phyloP scores from a whole-genome alignment of 2,797 vertebrate genomes.

The Aselliscus stoliczkanus region DNA sequence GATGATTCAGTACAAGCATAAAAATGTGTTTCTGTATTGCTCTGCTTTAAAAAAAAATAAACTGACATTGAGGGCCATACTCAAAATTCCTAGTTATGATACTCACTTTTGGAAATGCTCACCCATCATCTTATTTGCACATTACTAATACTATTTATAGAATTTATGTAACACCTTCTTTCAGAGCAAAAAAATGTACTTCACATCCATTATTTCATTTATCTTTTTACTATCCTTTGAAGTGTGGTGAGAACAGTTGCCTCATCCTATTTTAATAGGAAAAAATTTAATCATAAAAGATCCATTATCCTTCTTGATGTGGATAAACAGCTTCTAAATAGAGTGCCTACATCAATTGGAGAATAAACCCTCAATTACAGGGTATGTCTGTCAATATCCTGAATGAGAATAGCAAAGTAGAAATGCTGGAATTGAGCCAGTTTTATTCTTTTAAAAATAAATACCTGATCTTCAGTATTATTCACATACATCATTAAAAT shows the following conservation, averaged over 20 bases:
- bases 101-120: conserved; percentile 36
- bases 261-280: conserved; percentile 27
- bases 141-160: conserved; percentile 29
- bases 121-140: conserved; percentile 15
- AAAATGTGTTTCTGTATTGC: not conserved
- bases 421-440: conserved; percentile 26
- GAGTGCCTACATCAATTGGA: not conserved
- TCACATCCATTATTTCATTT: conserved; percentile 55
- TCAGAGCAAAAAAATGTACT: conserved; percentile 1
- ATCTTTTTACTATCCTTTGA: conserved; percentile 9
- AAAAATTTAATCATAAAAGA: conserved; percentile 46
- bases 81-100: conserved; percentile 13
- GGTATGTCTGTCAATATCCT: conserved; percentile 19
- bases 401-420: conserved; percentile 5
- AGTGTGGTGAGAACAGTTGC: not conserved
- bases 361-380: conserved; percentile 27
- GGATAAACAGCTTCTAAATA: conserved; percentile 41
- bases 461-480: not conserved
- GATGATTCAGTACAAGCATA: not conserved
- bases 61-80: not conserved
- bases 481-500: conserved; percentile 10
- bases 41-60: not conserved
- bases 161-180: conserved; percentile 35
- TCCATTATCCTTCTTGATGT: conserved; percentile 41
- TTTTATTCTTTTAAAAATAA: conserved; percentile 42